These are phyloP conservation scores for Clarias batrachus DNA, from an alignment of 2,113 vertebrate species.

Conservation along the genomic window DNA sequence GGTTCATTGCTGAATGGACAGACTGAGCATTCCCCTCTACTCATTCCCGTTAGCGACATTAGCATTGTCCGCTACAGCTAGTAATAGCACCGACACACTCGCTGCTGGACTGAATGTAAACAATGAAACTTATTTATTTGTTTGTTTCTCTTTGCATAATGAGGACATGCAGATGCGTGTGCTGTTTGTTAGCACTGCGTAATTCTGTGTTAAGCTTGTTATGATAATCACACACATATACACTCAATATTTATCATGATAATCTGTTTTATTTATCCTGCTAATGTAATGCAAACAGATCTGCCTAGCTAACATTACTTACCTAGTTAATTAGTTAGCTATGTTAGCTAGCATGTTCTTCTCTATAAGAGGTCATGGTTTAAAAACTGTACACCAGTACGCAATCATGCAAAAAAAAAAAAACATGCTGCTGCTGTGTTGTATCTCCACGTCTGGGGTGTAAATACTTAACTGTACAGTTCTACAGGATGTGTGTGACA, in stretches of 20 bases:
- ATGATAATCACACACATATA: not conserved
- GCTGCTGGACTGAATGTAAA: not conserved
- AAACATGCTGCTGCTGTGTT: not conserved
- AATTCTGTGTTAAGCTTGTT: not conserved
- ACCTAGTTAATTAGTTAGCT: not conserved
- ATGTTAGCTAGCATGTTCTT: not conserved
- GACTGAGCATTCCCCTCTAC: not conserved
- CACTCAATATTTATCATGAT: not conserved
- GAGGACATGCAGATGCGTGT: not conserved
- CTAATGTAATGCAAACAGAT: not conserved
- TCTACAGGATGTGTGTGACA: conserved; percentile 19
- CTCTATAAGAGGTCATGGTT: not conserved
- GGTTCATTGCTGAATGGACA: not conserved
- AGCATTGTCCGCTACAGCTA: not conserved
- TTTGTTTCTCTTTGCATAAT: not conserved
- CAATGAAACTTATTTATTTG: not conserved
- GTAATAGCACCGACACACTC: not conserved
- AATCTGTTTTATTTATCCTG: not conserved
- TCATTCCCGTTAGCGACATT: not conserved
- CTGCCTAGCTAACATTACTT: not conserved
- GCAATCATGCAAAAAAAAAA: not conserved
- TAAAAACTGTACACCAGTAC: not conserved
- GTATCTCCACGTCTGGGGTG: not conserved
- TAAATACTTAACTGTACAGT: conserved; percentile 12
- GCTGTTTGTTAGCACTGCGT: conserved; percentile 19